Evolutionary conservation across 2,113 vertebrate genomes (phyloP).

Genomic region (Oncorhynchus keta): DNA sequence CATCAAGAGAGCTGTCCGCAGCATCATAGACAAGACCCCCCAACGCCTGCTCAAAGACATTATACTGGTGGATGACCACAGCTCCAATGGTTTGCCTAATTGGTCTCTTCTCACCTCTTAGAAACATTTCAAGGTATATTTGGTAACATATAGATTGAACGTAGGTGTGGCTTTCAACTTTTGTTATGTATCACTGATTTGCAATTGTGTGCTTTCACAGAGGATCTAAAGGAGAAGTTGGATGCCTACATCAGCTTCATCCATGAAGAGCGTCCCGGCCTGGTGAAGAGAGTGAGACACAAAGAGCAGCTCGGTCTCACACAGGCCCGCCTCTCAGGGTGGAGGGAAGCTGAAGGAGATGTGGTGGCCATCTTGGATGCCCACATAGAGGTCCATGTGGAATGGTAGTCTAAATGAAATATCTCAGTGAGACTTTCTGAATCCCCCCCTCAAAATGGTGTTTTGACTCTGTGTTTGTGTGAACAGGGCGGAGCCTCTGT

Average conservation of each 20-base stretch:
- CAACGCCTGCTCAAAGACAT: conserved; percentile 66
- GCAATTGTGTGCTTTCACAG: conserved; percentile 10
- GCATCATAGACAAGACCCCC: conserved; percentile 62
- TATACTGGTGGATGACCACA: conserved; percentile 71
- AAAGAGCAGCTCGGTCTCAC: conserved; percentile 54
- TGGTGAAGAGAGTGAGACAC: conserved; percentile 52
- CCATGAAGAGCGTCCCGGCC: conserved; percentile 16
- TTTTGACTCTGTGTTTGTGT: neutral
- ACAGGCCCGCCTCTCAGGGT: conserved; percentile 56
- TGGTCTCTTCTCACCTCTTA: neutral
- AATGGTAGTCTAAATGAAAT: conserved; percentile 3
- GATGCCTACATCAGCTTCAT: conserved; percentile 22
- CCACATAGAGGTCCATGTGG: conserved; percentile 39
- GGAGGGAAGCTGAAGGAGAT: conserved; percentile 57
- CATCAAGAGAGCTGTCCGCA: conserved; percentile 61
- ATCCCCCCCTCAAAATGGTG: neutral
- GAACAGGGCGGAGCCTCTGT: conserved; percentile 68
- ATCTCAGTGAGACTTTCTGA: neutral
- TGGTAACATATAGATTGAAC: neutral
- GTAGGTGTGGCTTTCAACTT: neutral
- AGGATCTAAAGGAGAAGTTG: conserved; percentile 32
- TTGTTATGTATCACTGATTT: neutral
- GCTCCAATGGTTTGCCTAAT: conserved; percentile 60
- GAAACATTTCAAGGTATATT: neutral
- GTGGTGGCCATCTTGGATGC: conserved; percentile 70